phyloP scores from a whole-genome alignment of 1,140 invertebrate genomes.

The Drosophila orena region DNA sequence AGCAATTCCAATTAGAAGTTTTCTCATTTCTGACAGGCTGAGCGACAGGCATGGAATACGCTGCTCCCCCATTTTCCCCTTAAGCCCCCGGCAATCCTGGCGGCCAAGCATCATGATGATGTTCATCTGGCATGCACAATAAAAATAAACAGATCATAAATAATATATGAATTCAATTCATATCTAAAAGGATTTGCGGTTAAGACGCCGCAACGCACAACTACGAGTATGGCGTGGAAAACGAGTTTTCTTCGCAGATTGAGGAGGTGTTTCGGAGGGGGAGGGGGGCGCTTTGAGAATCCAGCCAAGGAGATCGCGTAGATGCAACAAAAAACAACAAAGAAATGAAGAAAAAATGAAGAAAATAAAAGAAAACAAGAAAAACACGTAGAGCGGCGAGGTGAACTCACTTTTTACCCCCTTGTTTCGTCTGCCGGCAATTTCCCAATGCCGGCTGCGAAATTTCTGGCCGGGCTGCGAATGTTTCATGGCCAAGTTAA shows the following conservation, averaged over 20 bases:
- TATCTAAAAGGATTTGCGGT: constrained; percentile 83
- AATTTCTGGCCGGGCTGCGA: constrained; percentile 69
- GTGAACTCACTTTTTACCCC: constrained; percentile 66
- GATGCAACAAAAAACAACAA: constrained; percentile 31
- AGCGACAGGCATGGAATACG: constrained; percentile 47
- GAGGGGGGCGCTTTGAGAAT: constrained; percentile 35
- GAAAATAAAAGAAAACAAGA: constrained; percentile 76
- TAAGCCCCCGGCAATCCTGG: constrained; percentile 4
- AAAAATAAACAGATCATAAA: constrained; percentile 83
- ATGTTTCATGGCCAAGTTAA: constrained; percentile 83
- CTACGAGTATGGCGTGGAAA: constrained; percentile 74
- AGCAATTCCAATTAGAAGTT: constrained; percentile 83
- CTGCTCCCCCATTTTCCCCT: neutral
- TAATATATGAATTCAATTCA: constrained; percentile 83
- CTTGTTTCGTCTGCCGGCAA: constrained; percentile 41
- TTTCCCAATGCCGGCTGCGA: constrained; percentile 72
- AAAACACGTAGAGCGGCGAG: constrained; percentile 60
- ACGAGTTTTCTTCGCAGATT: constrained; percentile 53
- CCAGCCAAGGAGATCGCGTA: constrained; percentile 63
- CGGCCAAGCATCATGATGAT: constrained; percentile 45
- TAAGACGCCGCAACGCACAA: constrained; percentile 76
- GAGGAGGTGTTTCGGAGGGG: neutral
- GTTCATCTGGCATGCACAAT: constrained; percentile 75
- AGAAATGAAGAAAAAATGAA: constrained; percentile 5
- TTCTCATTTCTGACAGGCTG: constrained; percentile 77